Conservation (phyloP, 2,797 vertebrate species). For the Pelodytes ibericus region DNA sequence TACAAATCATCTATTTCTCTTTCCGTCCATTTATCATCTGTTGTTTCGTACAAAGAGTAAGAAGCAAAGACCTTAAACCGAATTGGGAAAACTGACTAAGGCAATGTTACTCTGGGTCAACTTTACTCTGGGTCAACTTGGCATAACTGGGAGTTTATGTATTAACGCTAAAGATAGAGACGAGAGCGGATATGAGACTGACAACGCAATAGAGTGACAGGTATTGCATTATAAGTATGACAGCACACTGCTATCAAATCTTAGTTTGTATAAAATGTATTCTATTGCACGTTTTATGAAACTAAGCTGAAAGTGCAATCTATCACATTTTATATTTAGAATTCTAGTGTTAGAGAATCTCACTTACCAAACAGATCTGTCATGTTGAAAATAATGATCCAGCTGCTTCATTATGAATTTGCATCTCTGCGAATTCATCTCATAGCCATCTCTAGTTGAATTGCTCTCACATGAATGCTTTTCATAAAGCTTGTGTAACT, state of each 20-base stretch:
- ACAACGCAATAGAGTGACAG: too few species aligned
- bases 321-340: conserved; percentile 56
- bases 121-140: too few species aligned
- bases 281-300: conserved; percentile 42
- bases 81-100: too few species aligned
- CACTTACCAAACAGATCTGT: conserved; percentile 47
- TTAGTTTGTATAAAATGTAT: conserved; percentile 14
- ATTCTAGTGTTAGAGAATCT: conserved; percentile 38
- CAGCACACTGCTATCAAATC: not conserved
- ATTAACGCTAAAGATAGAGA: too few species aligned
- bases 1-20: too few species aligned
- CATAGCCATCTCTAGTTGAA: conserved; percentile 21
- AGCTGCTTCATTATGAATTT: conserved; percentile 53
- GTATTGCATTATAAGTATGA: not conserved
- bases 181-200: too few species aligned
- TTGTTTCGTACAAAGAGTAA: too few species aligned
- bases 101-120: too few species aligned
- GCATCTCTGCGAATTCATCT: conserved; percentile 40
- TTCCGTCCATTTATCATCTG: too few species aligned
- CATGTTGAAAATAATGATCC: conserved; percentile 50
- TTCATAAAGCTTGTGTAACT: too few species aligned
- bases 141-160: too few species aligned
- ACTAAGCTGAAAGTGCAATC: conserved; percentile 41
- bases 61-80: too few species aligned
- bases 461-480: not conserved